Conservation (phyloP, 2,888 invertebrate species). For the Hirtodrosophila cameraria region DNA sequence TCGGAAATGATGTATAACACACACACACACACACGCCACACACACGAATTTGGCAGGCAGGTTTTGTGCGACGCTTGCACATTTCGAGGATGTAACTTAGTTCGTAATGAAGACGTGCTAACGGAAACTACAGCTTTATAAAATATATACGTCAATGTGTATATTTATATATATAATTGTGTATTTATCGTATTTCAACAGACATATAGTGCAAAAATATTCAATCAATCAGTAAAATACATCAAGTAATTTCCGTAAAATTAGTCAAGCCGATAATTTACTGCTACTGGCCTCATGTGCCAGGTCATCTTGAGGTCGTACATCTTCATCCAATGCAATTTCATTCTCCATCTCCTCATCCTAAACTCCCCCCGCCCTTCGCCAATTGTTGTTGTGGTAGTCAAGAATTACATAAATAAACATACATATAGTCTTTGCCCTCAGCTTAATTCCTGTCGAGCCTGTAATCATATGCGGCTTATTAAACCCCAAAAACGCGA, state of each 20-base stretch:
- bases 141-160: constrained; percentile 3
- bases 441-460: constrained; percentile 1
- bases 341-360: not conserved
- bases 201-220: constrained; percentile 47
- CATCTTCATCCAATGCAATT: not conserved
- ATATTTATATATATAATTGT: not conserved
- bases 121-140: constrained; percentile 46
- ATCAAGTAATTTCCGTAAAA: constrained; percentile 72
- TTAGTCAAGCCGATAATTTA: constrained; percentile 66
- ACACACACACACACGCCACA: constrained; percentile 37
- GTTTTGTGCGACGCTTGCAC: constrained; percentile 72
- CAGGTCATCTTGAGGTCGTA: constrained; percentile 26
- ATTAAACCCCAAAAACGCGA: constrained; percentile 21
- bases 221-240: constrained; percentile 75
- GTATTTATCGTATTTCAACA: constrained; percentile 21
- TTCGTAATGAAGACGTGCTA: constrained; percentile 76
- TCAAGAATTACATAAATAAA: constrained; percentile 30
- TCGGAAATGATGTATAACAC: constrained; percentile 66
- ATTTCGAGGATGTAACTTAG: constrained; percentile 77
- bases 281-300: constrained; percentile 10
- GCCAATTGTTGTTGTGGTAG: constrained; percentile 5
- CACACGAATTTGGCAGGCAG: constrained; percentile 47
- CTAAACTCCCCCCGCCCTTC: not conserved
- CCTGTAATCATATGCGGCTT: constrained; percentile 42
- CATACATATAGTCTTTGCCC: not conserved